phyloP scores from a whole-genome alignment of 1,140 invertebrate species.

The Ylistrum balloti region DNA sequence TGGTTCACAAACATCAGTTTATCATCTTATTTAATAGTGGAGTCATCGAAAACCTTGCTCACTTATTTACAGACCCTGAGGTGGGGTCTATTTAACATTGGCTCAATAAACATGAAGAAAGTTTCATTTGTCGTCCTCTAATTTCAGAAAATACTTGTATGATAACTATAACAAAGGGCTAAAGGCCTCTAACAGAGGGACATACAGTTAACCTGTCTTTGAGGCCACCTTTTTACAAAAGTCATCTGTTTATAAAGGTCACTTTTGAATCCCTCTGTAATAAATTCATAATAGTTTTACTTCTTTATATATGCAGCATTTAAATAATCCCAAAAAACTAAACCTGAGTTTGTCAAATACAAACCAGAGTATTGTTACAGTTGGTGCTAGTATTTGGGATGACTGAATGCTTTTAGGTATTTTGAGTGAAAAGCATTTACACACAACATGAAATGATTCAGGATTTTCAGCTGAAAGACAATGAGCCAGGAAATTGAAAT shows the following conservation, averaged over 20 bases:
- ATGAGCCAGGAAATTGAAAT: too few species aligned
- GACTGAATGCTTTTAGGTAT: constrained; percentile 21
- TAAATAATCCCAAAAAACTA: constrained; percentile 18
- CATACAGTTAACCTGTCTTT: background rate
- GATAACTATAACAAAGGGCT: too few species aligned
- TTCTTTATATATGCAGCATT: constrained; percentile 11
- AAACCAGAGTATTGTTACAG: background rate
- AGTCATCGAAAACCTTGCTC: background rate
- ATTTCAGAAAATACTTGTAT: background rate
- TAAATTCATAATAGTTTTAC: background rate
- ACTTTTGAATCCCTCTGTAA: background rate
- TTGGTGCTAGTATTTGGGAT: background rate
- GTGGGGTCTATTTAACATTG: background rate
- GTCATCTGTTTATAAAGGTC: too few species aligned
- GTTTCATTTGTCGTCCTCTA: background rate
- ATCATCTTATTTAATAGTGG: too few species aligned
- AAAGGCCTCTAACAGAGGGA: background rate
- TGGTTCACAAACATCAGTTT: too few species aligned
- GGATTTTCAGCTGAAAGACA: too few species aligned
- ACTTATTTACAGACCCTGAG: constrained; percentile 22
- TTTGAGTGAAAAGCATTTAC: background rate
- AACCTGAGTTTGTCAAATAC: background rate
- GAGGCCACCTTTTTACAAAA: background rate
- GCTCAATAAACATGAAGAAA: background rate
- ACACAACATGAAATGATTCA: too few species aligned